Evolutionary conservation across 2,888 invertebrate species (phyloP).

Genomic region (Apamea crenata): DNA sequence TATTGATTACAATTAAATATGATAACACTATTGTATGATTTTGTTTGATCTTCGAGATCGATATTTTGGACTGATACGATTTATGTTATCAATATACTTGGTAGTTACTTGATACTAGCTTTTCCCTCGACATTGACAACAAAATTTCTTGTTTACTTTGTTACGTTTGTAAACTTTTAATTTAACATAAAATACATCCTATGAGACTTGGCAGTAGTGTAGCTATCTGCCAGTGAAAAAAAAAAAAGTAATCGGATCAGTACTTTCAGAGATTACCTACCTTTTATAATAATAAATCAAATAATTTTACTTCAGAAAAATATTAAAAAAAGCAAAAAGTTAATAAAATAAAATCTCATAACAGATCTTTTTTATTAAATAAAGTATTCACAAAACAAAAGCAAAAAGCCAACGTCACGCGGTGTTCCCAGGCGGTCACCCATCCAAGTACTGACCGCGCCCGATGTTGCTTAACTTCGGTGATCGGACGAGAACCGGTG

Average conservation of each 20-base stretch:
- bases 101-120: not conserved
- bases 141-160: too few species aligned
- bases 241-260: not conserved
- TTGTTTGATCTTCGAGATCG: not conserved
- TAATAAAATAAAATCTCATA: not conserved
- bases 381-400: not conserved
- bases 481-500: conserved; percentile 89
- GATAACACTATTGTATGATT: conserved; percentile 20
- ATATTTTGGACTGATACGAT: not conserved
- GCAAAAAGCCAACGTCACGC: conserved; percentile 82
- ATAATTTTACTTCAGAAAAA: too few species aligned
- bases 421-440: conserved; percentile 88
- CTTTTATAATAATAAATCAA: not conserved
- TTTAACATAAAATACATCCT: not conserved
- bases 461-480: conserved; percentile 89
- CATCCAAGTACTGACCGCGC: conserved; percentile 89
- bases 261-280: not conserved
- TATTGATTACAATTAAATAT: not conserved
- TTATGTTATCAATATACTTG: not conserved
- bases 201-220: not conserved
- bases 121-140: too few species aligned
- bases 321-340: too few species aligned
- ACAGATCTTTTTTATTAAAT: not conserved
- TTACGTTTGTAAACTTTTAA: too few species aligned
- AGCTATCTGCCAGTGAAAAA: not conserved